Evolutionary conservation across 2,888 invertebrate species (phyloP), one percentile per base, ranked within the genome.

Genomic region (Nemapogon koenigi): DNA sequence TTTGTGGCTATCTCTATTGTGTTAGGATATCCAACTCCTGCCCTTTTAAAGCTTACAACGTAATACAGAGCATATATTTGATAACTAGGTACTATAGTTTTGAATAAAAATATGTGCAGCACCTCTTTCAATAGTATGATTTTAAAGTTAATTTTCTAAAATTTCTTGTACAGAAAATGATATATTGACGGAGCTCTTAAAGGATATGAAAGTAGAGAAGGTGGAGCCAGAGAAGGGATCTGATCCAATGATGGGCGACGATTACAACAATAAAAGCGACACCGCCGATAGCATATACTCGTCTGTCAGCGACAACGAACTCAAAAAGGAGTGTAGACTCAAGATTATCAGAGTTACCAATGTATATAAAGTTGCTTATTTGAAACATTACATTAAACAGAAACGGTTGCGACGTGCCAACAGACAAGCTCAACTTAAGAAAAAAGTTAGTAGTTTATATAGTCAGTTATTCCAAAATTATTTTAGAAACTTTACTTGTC

Each of bases 291-390:
- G 61, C 50, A 49, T 62, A 2, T 65, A 66, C 49, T 62, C 66
- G 0, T 57, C 68, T 1, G 41, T 58, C 3, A 62, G 59, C 46
- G 67, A 65, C 28, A 37, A 26, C 10, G 28, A 65, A 27, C 39
- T 51, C 19, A 56, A 60, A 27, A 57, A 60, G 33, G 67, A 71
- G 33, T 70, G 63, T 46, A 60, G 57, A 25, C 62, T 75, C 37
- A 73, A 71, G 49, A 67, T 78, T 37, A 61, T 75, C 33, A 67
- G 66, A 57, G 69, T 76, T 28, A 75, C 73, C 38, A 76, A 72
- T 43, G 68, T 76, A 13, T 76, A 71, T 52, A 71, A 67, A 55
- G 64, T 75, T 16, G 67, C 73, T 16, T 71, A 66, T 50, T 60
- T 73, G 25, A 71, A 62, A 43, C 62, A 71, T 47, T 72, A 62